Percentiles rank a stretch among this genome's conserved stretches.
Conservation (phyloP, 2,888 invertebrate genomes). For the Horisme vitalbata region DNA sequence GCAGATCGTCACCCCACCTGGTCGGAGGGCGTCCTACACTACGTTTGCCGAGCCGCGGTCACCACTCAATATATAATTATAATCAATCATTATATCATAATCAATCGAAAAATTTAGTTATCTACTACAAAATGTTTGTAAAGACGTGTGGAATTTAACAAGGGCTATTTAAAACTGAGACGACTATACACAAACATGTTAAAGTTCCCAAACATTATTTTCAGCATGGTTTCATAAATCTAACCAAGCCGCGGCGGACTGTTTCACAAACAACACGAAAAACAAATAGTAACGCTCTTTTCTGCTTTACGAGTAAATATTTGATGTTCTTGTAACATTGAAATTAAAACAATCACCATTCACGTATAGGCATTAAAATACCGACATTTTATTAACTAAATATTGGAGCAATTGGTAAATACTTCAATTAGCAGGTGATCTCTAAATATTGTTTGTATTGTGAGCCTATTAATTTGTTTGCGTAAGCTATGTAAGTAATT, state of each 20-base stretch:
- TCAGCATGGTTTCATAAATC: constrained; percentile 31
- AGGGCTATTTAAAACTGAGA: no score
- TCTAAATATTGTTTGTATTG: neutral
- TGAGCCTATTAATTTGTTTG: constrained; percentile 20
- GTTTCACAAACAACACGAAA: constrained; percentile 36
- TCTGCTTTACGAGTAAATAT: constrained; percentile 31
- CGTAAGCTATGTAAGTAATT: constrained; percentile 26
- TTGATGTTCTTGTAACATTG: constrained; percentile 22
- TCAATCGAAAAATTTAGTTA: no score
- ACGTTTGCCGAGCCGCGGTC: no score
- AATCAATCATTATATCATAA: no score
- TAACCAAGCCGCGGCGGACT: constrained; percentile 26
- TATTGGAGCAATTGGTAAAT: constrained; percentile 6
- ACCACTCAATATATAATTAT: no score
- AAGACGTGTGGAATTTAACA: no score
- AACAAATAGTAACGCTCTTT: constrained; percentile 29
- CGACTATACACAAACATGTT: no score
- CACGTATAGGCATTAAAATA: neutral
- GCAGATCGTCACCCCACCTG: no score
- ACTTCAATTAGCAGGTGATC: neutral
- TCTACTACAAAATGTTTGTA: no score
- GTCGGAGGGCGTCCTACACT: no score
- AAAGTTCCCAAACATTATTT: constrained; percentile 2
- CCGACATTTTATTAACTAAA: neutral
- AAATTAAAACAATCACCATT: neutral